phyloP scores from a whole-genome alignment of 23 tunicate species.

The Aplidium turbinatum region DNA sequence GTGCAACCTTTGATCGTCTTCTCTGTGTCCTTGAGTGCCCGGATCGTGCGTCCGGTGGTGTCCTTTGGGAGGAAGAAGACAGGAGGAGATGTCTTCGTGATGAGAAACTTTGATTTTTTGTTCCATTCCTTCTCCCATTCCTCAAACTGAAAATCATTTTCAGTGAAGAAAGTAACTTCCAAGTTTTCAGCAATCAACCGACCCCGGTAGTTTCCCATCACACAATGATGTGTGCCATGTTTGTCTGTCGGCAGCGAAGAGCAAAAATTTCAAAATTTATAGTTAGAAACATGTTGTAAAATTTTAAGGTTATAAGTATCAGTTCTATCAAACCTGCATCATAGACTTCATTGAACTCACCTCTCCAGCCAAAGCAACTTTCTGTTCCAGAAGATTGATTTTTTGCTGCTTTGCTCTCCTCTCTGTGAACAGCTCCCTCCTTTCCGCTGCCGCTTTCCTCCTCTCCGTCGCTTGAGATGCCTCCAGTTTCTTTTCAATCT shows the following conservation, averaged over 20 bases:
- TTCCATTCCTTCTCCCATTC: conserved; percentile 92
- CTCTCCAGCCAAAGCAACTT: conserved; percentile 75
- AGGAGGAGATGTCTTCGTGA: conserved; percentile 78
- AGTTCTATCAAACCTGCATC: too few relatives aligned
- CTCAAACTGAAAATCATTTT: conserved; percentile 42
- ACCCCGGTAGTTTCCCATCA: too few relatives aligned
- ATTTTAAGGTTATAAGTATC: too few relatives aligned
- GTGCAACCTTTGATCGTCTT: conserved; percentile 78
- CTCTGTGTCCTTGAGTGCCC: conserved; percentile 72
- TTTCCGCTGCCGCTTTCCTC: conserved; percentile 58
- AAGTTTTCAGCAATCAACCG: too few relatives aligned
- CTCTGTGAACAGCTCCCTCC: conserved; percentile 73
- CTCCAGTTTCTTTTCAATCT: conserved; percentile 79
- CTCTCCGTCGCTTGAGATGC: conserved; percentile 66
- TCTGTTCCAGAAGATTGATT: conserved; percentile 75
- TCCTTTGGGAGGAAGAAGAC: conserved; percentile 87
- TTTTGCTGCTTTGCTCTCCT: conserved; percentile 69
- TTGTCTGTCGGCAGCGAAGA: too few relatives aligned
- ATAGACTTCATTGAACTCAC: too few relatives aligned
- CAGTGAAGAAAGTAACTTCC: neutral
- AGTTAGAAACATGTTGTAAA: too few relatives aligned
- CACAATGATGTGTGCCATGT: too few relatives aligned
- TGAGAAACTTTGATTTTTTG: conserved; percentile 67
- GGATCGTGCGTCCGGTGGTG: conserved; percentile 65
- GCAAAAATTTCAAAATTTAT: too few relatives aligned